A percentile compares a stretch with the other conserved stretches of the same genome.
Evolutionary conservation across 2,113 vertebrate genomes (phyloP).

Genomic region (Puma concolor): DNA sequence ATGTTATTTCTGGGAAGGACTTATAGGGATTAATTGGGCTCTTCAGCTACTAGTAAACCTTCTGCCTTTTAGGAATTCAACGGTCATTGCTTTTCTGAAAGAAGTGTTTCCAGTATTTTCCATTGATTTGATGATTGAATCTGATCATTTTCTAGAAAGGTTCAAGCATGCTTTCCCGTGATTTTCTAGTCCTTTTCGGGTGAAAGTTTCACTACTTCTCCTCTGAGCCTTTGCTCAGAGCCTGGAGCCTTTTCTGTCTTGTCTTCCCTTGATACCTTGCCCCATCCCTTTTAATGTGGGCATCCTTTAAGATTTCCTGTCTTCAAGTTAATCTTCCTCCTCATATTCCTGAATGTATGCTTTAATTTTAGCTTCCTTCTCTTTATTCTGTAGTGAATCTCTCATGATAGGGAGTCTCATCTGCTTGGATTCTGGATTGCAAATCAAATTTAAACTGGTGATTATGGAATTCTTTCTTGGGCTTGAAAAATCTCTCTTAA

Average conservation of each 20-base stretch:
- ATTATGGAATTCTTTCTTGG: neutral
- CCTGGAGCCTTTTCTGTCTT: neutral
- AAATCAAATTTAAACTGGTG: slow-evolving; percentile 1
- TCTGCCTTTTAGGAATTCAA: neutral
- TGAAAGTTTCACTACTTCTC: neutral
- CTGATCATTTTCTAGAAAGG: neutral
- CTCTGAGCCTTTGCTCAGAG: neutral
- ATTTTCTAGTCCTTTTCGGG: neutral
- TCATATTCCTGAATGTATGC: neutral
- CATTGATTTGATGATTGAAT: neutral
- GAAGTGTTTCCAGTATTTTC: neutral
- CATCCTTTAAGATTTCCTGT: neutral
- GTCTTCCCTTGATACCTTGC: neutral
- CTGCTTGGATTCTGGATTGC: neutral
- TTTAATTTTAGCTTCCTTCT: neutral
- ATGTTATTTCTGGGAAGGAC: neutral
- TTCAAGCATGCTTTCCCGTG: neutral
- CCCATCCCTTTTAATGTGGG: neutral
- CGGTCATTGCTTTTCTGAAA: neutral
- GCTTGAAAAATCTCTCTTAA: neutral
- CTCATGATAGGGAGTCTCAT: neutral
- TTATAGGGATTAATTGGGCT: neutral
- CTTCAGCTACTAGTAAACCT: neutral
- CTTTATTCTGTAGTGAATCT: neutral
- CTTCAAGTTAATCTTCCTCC: neutral